These are phyloP conservation scores for Strigamia transsilvanica DNA, from an alignment of 2,888 invertebrate species.

Conservation along the genomic window DNA sequence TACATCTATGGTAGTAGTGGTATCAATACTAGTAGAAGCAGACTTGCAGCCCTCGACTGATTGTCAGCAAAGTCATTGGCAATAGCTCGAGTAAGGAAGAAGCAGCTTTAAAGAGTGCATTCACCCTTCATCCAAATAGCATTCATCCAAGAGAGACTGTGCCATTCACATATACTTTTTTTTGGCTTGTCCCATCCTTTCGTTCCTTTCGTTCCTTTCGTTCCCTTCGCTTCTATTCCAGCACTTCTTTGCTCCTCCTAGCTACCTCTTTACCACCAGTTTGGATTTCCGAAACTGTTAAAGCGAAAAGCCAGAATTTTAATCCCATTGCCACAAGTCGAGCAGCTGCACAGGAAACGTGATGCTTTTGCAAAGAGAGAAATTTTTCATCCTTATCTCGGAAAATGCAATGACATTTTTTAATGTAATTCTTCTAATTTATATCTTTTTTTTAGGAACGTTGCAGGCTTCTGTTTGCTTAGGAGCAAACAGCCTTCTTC, in stretches of 20 bases:
- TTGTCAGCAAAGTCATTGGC: conserved; percentile 36
- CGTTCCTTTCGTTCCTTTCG: background rate
- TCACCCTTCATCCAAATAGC: conserved; percentile 36
- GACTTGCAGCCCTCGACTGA: conserved; percentile 22
- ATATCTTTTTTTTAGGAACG: background rate
- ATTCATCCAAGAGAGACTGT: background rate
- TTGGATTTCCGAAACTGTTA: conserved; percentile 6
- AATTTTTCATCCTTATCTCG: background rate
- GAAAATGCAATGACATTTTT: no score
- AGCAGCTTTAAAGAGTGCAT: conserved; percentile 40
- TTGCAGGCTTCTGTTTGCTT: no score
- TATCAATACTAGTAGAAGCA: background rate
- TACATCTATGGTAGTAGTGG: background rate
- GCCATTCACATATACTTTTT: conserved; percentile 29
- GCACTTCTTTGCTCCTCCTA: background rate
- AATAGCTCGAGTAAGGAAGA: background rate
- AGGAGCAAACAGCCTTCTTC: no score
- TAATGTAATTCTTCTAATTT: background rate
- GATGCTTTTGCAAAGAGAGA: background rate
- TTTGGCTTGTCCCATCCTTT: background rate
- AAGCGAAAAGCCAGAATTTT: conserved; percentile 27
- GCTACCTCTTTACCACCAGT: conserved; percentile 10
- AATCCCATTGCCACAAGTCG: conserved; percentile 15
- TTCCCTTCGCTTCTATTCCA: background rate
- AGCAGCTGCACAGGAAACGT: conserved; percentile 5